These are phyloP conservation scores for Lepus americanus DNA, from an alignment of 2,113 vertebrate species.

Conservation along the genomic window DNA sequence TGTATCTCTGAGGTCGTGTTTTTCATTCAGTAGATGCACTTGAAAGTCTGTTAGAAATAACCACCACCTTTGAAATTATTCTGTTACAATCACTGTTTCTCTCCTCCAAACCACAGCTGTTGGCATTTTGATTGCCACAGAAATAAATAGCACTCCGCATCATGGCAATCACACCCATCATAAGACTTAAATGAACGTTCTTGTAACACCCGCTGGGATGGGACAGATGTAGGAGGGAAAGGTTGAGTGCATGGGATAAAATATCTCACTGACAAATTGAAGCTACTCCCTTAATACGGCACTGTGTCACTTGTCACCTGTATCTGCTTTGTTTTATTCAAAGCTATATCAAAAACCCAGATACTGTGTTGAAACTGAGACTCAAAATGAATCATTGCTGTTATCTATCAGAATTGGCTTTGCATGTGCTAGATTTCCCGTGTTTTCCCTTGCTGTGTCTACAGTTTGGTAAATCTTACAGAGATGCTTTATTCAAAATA, in stretches of 20 bases:
- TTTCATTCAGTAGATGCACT: constrained; percentile 57
- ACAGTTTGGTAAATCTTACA: constrained; percentile 42
- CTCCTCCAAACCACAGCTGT: constrained; percentile 35
- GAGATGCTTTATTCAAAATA: constrained; percentile 53
- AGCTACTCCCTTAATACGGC: constrained; percentile 40
- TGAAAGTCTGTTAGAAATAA: constrained; percentile 60
- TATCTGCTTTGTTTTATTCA: constrained; percentile 76
- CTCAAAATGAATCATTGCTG: constrained; percentile 65
- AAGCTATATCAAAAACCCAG: constrained; percentile 66
- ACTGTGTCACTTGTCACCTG: constrained; percentile 32
- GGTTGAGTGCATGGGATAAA: constrained; percentile 26
- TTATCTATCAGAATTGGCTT: constrained; percentile 63
- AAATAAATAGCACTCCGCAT: constrained; percentile 52
- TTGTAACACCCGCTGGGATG: constrained; percentile 37
- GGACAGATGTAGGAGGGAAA: constrained; percentile 34
- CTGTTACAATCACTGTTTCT: constrained; percentile 14
- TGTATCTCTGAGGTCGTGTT: constrained; percentile 45
- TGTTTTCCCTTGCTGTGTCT: background rate
- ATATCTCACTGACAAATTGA: constrained; percentile 59
- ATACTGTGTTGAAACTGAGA: constrained; percentile 51
- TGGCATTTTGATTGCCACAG: constrained; percentile 68
- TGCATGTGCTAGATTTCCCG: background rate
- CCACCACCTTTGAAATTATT: constrained; percentile 46
- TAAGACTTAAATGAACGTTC: constrained; percentile 73
- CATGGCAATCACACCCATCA: constrained; percentile 46